A percentile compares a stretch with the other conserved stretches of the same genome.
These are phyloP conservation scores for Drosophila monieri DNA, from an alignment of 2,888 invertebrate genomes.

Conservation along the genomic window DNA sequence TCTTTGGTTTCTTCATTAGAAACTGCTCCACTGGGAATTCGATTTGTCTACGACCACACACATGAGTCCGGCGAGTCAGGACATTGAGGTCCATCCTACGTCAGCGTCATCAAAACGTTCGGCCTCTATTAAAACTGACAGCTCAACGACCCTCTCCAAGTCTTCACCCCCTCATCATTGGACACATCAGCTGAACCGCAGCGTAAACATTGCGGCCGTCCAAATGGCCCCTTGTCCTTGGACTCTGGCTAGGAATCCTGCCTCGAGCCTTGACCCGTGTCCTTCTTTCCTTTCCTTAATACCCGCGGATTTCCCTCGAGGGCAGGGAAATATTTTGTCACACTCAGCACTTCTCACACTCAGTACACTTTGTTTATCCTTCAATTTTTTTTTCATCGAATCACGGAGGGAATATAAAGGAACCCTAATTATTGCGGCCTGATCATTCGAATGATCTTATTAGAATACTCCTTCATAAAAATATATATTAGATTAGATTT, in stretches of 20 bases:
- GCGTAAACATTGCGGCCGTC: constrained; percentile 69
- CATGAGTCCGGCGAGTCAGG: constrained; percentile 13
- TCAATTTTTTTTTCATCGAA: not conserved
- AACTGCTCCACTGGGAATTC: constrained; percentile 70
- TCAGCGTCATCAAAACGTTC: constrained; percentile 68
- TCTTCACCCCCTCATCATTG: constrained; percentile 10
- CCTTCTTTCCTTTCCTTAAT: constrained; percentile 50
- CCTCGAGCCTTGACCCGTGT: constrained; percentile 23
- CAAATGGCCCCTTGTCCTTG: constrained; percentile 43
- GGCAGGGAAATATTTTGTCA: constrained; percentile 52
- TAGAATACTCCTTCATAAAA: not conserved
- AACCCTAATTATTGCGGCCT: not conserved
- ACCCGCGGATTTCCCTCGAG: constrained; percentile 61
- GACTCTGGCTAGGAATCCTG: constrained; percentile 34
- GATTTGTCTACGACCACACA: constrained; percentile 36
- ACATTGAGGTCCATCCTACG: constrained; percentile 29
- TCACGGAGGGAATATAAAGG: not conserved
- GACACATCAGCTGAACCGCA: constrained; percentile 40
- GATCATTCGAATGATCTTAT: constrained; percentile 2
- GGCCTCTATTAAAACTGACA: constrained; percentile 74
- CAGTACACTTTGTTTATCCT: not conserved
- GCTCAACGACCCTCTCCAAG: constrained; percentile 29
- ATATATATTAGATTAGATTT: no score
- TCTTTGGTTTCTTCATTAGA: constrained; percentile 64
- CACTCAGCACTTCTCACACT: constrained; percentile 38